phyloP scores from a whole-genome alignment of 30 jellyfish, hydroid and myxozoan genomes.

The Aurelia aurita complex sp. Pacific region DNA sequence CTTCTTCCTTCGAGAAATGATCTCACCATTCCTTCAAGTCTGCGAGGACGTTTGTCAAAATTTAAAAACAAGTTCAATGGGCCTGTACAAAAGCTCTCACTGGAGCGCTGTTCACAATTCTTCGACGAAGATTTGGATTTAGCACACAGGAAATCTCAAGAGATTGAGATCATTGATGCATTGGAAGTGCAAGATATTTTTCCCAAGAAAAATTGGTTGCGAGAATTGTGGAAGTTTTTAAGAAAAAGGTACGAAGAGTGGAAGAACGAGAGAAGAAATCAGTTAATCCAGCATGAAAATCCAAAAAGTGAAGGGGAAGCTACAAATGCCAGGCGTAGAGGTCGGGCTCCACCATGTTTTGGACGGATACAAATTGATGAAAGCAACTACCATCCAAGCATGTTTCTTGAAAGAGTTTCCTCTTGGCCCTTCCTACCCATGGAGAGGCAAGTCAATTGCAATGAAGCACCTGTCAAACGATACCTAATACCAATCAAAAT shows the following conservation, averaged over 20 bases:
- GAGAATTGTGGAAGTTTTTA: conserved; percentile 3
- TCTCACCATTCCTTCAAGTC: conserved; percentile 10
- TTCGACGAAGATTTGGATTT: too few relatives aligned
- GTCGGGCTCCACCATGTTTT: too few relatives aligned
- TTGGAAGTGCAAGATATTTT: neutral
- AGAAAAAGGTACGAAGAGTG: conserved; percentile 8
- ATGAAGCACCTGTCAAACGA: neutral
- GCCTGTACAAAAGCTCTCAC: conserved; percentile 8
- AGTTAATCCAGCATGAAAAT: neutral
- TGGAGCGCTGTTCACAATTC: neutral
- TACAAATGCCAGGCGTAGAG: too few relatives aligned
- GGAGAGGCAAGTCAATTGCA: neutral
- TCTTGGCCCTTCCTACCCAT: conserved; percentile 48
- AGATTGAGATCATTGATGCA: conserved; percentile 4
- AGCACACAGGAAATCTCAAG: too few relatives aligned
- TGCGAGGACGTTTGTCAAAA: neutral
- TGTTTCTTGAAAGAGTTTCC: conserved; percentile 15
- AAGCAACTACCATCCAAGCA: neutral
- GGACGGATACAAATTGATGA: neutral
- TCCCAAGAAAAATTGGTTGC: conserved; percentile 18
- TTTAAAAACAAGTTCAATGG: neutral
- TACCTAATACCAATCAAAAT: neutral
- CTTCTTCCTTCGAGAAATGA: conserved; percentile 19
- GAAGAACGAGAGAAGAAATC: conserved; percentile 1
- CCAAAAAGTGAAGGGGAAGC: too few relatives aligned